These are phyloP conservation scores for Bothrops jararaca DNA, from an alignment of 2,113 vertebrate species.

Conservation along the genomic window DNA sequence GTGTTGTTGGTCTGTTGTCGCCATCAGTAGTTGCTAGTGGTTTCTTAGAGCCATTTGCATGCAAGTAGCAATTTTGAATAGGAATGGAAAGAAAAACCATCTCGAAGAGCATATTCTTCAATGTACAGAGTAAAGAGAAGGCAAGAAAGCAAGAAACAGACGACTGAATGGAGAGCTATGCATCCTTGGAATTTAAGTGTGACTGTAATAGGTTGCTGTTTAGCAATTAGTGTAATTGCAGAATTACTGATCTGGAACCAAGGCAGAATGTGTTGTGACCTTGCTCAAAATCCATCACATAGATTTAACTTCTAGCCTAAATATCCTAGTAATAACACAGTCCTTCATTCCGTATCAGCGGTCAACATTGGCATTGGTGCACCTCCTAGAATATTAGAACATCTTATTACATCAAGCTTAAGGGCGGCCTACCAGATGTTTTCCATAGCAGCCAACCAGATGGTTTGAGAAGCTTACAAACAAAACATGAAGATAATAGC, in stretches of 20 bases:
- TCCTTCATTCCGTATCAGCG: background rate
- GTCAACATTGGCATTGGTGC: background rate
- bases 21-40: background rate
- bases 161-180: background rate
- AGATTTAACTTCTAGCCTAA: background rate
- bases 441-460: background rate
- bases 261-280: background rate
- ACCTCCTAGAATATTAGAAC: background rate
- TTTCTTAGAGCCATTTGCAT: background rate
- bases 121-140: background rate
- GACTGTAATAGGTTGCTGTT: background rate
- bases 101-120: too few relatives aligned
- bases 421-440: background rate
- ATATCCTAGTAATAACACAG: background rate
- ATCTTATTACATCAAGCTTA: background rate
- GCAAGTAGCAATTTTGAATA: background rate
- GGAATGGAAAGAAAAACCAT: background rate
- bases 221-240: background rate
- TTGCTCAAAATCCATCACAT: background rate
- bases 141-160: background rate
- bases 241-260: background rate
- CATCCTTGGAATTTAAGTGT: background rate
- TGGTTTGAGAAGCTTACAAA: background rate
- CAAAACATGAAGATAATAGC: background rate
- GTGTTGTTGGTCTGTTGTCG: background rate